A percentile compares a stretch with the other conserved stretches of the same genome.
Conservation (phyloP, 2,888 invertebrate species). For the Tetrapedia diversipes region DNA sequence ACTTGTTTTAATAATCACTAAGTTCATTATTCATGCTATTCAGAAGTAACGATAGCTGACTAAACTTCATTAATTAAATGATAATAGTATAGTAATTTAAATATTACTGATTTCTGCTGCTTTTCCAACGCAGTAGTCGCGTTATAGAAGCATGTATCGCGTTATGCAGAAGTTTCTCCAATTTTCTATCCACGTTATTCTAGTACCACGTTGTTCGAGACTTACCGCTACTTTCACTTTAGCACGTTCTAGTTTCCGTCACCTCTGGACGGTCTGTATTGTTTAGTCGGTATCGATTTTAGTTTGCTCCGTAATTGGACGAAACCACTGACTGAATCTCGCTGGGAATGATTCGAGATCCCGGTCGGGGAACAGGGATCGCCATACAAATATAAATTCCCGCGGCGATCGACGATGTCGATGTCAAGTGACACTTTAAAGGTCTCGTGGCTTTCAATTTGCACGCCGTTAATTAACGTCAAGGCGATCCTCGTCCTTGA, state of each 20-base stretch:
- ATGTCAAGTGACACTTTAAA: slow-evolving; percentile 52
- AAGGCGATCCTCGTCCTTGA: slow-evolving; percentile 37
- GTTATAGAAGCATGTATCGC: no score
- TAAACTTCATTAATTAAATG: slow-evolving; percentile 22
- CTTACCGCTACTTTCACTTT: slow-evolving; percentile 9
- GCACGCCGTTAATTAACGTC: slow-evolving; percentile 63
- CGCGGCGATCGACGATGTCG: slow-evolving; percentile 33
- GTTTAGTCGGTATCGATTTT: slow-evolving; percentile 30
- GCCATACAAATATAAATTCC: slow-evolving; percentile 33
- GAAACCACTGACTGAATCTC: slow-evolving; percentile 32
- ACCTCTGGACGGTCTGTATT: neutral
- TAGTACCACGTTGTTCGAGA: no score
- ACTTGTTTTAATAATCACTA: no score
- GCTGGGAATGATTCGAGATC: neutral
- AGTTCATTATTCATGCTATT: no score
- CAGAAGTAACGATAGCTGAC: no score
- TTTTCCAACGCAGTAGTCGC: no score
- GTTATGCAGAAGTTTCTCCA: no score
- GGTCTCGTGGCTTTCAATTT: slow-evolving; percentile 61
- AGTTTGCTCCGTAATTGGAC: slow-evolving; percentile 37
- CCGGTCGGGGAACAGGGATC: neutral
- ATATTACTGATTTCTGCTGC: no score
- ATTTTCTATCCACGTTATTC: no score
- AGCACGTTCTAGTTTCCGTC: neutral
- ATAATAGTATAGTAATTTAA: neutral